Evolutionary conservation across 2,113 vertebrate genomes (phyloP).

Genomic region (Myrmecobius fasciatus): DNA sequence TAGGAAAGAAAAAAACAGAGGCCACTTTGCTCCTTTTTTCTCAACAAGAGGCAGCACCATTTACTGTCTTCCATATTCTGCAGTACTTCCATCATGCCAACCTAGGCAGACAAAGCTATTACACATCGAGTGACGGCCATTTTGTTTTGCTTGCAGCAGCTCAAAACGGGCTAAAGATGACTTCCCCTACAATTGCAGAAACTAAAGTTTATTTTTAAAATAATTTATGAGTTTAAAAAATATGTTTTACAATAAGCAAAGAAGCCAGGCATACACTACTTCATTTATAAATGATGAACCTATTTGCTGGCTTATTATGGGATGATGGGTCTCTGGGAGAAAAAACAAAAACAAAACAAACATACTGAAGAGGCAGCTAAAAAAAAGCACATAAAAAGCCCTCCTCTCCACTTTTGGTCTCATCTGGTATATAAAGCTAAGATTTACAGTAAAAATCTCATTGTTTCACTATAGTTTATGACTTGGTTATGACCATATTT

Average conservation of each 20-base stretch:
- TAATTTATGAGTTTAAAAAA: conserved; percentile 48
- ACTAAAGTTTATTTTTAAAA: conserved; percentile 61
- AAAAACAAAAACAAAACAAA: background rate
- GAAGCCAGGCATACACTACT: conserved; percentile 70
- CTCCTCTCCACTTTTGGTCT: conserved; percentile 72
- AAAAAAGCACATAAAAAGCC: conserved; percentile 57
- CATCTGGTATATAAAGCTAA: conserved; percentile 72
- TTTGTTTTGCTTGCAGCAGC: conserved; percentile 70
- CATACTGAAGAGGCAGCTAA: background rate
- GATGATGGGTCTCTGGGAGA: conserved; percentile 72
- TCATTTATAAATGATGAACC: conserved; percentile 72
- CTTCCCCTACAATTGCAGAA: conserved; percentile 72
- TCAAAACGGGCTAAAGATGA: conserved; percentile 70
- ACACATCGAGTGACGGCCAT: conserved; percentile 71
- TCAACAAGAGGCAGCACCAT: conserved; percentile 71
- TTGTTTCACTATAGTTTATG: conserved; percentile 80
- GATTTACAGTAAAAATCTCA: conserved; percentile 78
- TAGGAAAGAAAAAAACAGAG: background rate
- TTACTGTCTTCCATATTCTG: conserved; percentile 64
- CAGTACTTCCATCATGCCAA: conserved; percentile 63
- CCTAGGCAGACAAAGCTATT: conserved; percentile 72
- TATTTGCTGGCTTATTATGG: conserved; percentile 77
- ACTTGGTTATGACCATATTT: conserved; percentile 78
- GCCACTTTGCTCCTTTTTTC: conserved; percentile 66
- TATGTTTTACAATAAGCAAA: conserved; percentile 65